A percentile compares a stretch with the other conserved stretches of the same genome.
Evolutionary conservation across 2,797 vertebrate species (phyloP).

Genomic region (Prunella strophiata): DNA sequence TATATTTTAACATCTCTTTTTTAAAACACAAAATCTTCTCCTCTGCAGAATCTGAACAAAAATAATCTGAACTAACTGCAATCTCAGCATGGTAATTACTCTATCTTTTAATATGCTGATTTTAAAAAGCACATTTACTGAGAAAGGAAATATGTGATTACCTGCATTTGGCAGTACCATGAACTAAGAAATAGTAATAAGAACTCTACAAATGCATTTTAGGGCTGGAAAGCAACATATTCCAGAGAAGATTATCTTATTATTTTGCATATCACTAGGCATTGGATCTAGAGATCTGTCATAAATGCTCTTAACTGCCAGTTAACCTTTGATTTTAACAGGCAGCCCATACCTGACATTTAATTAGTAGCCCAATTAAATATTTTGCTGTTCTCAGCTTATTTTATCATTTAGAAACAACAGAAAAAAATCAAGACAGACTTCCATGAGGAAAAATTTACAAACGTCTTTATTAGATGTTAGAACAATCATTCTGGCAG

Average conservation of each 20-base stretch:
- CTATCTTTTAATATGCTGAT: neutral
- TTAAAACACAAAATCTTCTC: neutral
- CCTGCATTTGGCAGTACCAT: neutral
- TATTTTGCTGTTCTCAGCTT: constrained; percentile 78
- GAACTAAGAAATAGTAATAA: neutral
- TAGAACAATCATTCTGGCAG: neutral
- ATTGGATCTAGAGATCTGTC: neutral
- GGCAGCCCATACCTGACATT: constrained; percentile 81
- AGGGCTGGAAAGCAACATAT: neutral
- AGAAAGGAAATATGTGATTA: neutral
- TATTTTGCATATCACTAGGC: neutral
- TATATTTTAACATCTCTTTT: neutral
- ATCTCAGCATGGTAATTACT: neutral
- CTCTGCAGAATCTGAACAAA: neutral
- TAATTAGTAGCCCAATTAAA: constrained; percentile 89
- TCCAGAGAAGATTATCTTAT: neutral
- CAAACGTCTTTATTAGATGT: constrained; percentile 37
- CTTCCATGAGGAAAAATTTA: constrained; percentile 68
- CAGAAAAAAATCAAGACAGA: constrained; percentile 61
- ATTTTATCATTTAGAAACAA: constrained; percentile 69
- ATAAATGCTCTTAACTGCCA: constrained; percentile 56
- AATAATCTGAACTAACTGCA: neutral
- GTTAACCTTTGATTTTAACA: constrained; percentile 80
- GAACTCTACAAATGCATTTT: neutral
- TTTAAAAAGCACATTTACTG: neutral